A percentile compares a stretch with the other conserved stretches of the same genome.
Evolutionary conservation across 2,797 vertebrate genomes (phyloP).

Genomic region (Aphelocoma californica): DNA sequence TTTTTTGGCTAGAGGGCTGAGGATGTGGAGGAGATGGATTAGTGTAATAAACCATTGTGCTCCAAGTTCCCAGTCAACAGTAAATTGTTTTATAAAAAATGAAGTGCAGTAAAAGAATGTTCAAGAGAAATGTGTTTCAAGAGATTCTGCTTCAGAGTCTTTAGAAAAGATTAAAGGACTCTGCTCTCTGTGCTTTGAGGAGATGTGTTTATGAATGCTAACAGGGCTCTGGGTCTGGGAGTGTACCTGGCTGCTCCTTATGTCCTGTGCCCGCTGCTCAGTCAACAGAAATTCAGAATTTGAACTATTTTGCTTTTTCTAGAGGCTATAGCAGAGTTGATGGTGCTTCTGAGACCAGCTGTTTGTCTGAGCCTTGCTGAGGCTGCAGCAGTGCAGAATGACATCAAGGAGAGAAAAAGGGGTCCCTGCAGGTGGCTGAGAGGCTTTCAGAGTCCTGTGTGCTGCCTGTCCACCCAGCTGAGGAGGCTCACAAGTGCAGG

Average conservation of each 20-base stretch:
- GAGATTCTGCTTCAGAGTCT: not conserved
- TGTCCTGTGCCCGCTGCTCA: not conserved
- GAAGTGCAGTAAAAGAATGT: not conserved
- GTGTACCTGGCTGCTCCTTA: not conserved
- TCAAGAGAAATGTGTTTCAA: not conserved
- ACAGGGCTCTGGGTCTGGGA: not conserved
- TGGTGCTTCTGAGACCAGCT: not conserved
- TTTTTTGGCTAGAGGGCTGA: not conserved
- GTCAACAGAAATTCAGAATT: not conserved
- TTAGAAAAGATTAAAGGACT: not conserved
- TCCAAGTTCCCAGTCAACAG: not conserved
- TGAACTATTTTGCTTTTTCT: not conserved
- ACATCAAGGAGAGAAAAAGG: not conserved
- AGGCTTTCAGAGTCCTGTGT: rapidly evolving
- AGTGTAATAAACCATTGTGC: not conserved
- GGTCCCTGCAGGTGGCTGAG: not conserved
- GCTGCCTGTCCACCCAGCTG: not conserved
- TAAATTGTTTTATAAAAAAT: not conserved
- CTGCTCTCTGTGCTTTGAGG: not conserved
- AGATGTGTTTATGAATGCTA: not conserved
- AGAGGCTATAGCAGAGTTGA: not conserved
- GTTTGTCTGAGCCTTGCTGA: not conserved
- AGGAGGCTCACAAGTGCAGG: not conserved
- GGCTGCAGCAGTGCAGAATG: not conserved
- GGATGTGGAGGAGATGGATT: not conserved